A percentile compares a stretch with the other conserved stretches of the same genome.
These are phyloP conservation scores for Pelodytes ibericus DNA, from an alignment of 2,797 vertebrate genomes.

Conservation along the genomic window DNA sequence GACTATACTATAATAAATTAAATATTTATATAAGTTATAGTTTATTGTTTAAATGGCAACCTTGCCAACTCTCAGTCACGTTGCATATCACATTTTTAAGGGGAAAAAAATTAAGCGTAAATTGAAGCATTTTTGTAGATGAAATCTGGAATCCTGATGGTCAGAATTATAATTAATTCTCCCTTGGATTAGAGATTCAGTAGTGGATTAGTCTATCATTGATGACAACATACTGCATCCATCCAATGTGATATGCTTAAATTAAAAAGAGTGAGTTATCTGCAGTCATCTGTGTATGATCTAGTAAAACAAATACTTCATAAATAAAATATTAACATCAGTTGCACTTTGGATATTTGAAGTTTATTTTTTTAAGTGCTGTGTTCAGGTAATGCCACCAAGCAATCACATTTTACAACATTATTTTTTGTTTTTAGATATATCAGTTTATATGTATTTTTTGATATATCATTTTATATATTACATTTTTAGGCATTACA, in stretches of 20 bases:
- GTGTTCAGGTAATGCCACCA: too few species aligned
- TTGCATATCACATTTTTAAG: constrained; percentile 28
- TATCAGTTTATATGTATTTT: too few species aligned
- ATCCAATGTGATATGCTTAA: constrained; percentile 55
- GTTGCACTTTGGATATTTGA: too few species aligned
- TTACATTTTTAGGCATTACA: too few species aligned
- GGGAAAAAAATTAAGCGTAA: constrained; percentile 57
- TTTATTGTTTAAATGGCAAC: neutral
- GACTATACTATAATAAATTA: too few species aligned
- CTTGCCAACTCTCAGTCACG: neutral
- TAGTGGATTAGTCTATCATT: constrained; percentile 72
- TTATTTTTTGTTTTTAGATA: too few species aligned
- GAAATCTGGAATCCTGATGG: constrained; percentile 67
- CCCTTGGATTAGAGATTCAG: constrained; percentile 71
- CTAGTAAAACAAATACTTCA: constrained; percentile 26
- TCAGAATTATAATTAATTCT: constrained; percentile 73
- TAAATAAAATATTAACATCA: too few species aligned
- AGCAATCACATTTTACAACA: too few species aligned
- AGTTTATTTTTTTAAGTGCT: too few species aligned
- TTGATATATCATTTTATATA: too few species aligned
- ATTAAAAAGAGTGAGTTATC: constrained; percentile 53
- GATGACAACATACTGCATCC: constrained; percentile 70
- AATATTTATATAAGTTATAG: too few species aligned
- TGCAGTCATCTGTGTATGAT: constrained; percentile 41
- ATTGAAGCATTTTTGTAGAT: constrained; percentile 64